These are phyloP conservation scores for Luperina testacea DNA, from an alignment of 2,888 invertebrate genomes.

Conservation along the genomic window DNA sequence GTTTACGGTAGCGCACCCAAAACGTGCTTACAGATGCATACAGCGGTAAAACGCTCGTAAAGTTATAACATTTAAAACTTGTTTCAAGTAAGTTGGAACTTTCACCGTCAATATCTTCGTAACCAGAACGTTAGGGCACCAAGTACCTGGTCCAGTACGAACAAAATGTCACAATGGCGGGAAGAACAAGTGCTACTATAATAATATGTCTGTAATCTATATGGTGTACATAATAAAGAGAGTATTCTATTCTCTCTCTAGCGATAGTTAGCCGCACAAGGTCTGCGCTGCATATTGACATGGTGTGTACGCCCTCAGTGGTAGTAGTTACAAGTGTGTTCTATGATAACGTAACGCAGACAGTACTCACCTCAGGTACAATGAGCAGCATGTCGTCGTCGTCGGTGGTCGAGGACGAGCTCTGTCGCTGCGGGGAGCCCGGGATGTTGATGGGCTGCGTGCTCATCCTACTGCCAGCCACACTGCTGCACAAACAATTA, in stretches of 20 bases:
- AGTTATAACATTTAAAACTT: too few relatives aligned
- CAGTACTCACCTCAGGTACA: conserved; percentile 52
- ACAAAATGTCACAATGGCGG: too few relatives aligned
- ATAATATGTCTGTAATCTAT: too few relatives aligned
- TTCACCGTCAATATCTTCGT: too few relatives aligned
- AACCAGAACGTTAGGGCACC: too few relatives aligned
- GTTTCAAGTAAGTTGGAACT: too few relatives aligned
- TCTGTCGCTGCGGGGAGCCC: conserved; percentile 88
- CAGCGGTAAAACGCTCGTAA: too few relatives aligned
- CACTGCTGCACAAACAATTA: conserved; percentile 24
- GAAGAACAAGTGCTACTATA: background rate
- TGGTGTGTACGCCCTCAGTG: background rate
- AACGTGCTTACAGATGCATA: background rate
- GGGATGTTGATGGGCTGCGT: conserved; percentile 92
- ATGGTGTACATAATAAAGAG: too few relatives aligned
- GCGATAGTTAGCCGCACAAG: background rate
- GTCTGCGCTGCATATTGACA: background rate
- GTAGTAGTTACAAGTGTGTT: too few relatives aligned
- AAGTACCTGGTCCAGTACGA: too few relatives aligned
- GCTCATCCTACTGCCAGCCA: conserved; percentile 72
- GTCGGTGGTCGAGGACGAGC: conserved; percentile 82
- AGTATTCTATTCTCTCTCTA: too few relatives aligned
- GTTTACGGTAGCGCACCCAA: background rate
- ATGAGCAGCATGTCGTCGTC: conserved; percentile 88
- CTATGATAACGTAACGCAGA: background rate